Base-by-base conservation (phyloP, 2,797 vertebrate species). In the Mus minutoides region DNA sequence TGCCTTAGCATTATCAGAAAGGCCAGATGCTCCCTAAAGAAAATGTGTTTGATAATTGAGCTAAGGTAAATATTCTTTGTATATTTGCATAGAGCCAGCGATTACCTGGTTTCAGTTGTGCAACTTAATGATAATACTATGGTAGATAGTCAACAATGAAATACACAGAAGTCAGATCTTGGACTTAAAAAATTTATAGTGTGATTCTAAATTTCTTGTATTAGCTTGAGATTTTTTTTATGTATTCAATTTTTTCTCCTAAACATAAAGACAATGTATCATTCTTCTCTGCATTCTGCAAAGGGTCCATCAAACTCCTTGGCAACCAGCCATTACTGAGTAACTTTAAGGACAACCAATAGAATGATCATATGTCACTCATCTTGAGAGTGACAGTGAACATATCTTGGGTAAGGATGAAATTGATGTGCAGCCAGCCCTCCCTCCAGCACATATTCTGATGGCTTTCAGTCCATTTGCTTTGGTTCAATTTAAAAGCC, bases 401-500 rank as follows among this genome's bases (percentile, higher is more conserved):
- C 3, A 13, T 56, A 29, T 71, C 76, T 37, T 80, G 76, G n/a
- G 52, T n/a, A 64, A 90, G 40, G 37, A 46, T 73, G 26, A 86
- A 82, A 46, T 73, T 76, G 29, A 11, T 85, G 37, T 31, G 4
- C 6, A 13, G 12, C 24, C 71, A 6, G 5, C 26, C 16, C 54
- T 46, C 17, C 24, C 11, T 17, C 26, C 31, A 49, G 43, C 40
- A 67, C 24, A 31, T n/a, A 40, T 31, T 79, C 73, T 67, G 29
- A 85, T 56, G 76, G 34, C 52, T 82, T 79, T 95, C 49, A 31
- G 54, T 60, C 91, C 22, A 22, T 43, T 60, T 37, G 34, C 34
- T 80, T 92, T 82, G 22, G 56, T 88, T 64, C 75, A 78, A 86
- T 86, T 34, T 93, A 78, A 93, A 76, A 94, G 8, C 56, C 56